phyloP scores from a whole-genome alignment of 2,113 vertebrate genomes.

The Dipodomys spectabilis region DNA sequence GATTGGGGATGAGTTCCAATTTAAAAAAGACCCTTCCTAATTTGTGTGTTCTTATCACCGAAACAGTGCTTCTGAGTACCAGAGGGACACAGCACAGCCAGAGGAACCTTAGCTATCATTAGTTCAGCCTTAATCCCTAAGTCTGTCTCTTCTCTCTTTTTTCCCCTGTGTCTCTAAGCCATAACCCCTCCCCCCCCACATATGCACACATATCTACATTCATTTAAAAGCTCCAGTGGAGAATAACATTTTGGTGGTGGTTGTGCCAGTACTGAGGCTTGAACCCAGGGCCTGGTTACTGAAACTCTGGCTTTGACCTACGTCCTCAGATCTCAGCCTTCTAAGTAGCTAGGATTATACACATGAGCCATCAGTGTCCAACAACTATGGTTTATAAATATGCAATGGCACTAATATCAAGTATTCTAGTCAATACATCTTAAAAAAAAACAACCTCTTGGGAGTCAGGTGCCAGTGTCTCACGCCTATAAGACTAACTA shows the following conservation, averaged over 20 bases:
- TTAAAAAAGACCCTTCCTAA: background rate
- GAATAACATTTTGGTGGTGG: background rate
- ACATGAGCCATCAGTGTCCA: too few species aligned
- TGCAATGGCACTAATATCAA: conserved; percentile 3
- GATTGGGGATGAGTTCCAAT: background rate
- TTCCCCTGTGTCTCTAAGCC: background rate
- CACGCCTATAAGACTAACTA: too few species aligned
- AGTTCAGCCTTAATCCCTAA: background rate
- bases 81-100: background rate
- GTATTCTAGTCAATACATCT: background rate
- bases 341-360: too few species aligned
- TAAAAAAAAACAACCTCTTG: too few species aligned
- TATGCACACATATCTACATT: background rate
- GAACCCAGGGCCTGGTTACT: too few species aligned
- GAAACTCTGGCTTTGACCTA: too few species aligned
- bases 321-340: too few species aligned
- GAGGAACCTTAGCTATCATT: background rate
- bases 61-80: background rate
- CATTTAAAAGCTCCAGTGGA: background rate
- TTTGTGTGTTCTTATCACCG: background rate
- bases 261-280: too few species aligned
- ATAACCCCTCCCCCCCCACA: background rate
- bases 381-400: conserved; percentile 31
- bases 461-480: too few species aligned
- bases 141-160: background rate